Base-by-base conservation (phyloP, 2,113 vertebrate genomes). In the Burhinus bistriatus region DNA sequence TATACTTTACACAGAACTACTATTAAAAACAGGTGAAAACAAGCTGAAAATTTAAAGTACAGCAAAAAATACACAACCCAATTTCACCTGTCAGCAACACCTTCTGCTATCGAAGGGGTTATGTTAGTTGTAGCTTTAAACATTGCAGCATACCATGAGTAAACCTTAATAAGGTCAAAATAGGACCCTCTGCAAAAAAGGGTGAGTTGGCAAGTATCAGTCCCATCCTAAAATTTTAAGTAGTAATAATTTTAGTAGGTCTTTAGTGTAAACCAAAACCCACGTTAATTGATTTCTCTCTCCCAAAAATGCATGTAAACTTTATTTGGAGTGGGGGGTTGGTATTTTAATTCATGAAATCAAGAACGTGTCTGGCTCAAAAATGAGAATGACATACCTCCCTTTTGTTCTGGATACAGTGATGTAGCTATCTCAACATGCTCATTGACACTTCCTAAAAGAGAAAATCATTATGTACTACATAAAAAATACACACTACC, bases 81-180 rank as follows among this genome's bases (percentile, higher is more conserved):
- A 89, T 93, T 94, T 98, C 95, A 97, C 97, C 97, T 95, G 88
- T 62, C 54, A 94, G 95, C 95, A 96, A 88, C 78, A 11, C 72
- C 64, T 97, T 98, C 93, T 90, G 93, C 88, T 97, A 90, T 82
- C 5, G 87, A 95, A 97, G 97, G 97, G 94, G 93, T 78, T 95
- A 80, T 77, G 91, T 91, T 94, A 83, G 57, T 96, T 78, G 36
- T 91, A 83, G 87, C 69, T 96, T 95, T 95, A 96, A 97, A 98
- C 95, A 97, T 83, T 71, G 76, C 95, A 97, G 95, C 92, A 97
- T 90, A 96, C 95, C 96, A 96, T 57, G 1, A 91, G 97, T 95
- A 97, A 98, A 98, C 98, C 97, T 98, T 98, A 98, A 98, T 98
- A 98, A 98, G 98, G 98, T 98, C 97, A 98, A 98, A 98, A 97